Evolutionary conservation across 2,888 invertebrate genomes (phyloP), one percentile per base, ranked within the genome.

Genomic region (Lymantria monacha): DNA sequence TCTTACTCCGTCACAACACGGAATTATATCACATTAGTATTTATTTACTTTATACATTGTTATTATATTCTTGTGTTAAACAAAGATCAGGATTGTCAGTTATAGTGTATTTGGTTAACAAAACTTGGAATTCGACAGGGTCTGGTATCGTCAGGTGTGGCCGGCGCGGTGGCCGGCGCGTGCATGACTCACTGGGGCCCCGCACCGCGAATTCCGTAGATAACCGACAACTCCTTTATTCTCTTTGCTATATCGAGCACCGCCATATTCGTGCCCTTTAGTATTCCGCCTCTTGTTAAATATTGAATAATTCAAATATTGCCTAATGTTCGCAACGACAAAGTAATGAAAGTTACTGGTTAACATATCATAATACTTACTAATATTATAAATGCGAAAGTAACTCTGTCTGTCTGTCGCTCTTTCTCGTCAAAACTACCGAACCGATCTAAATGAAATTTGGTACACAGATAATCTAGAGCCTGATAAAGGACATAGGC

Each of bases 121-220:
- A 52, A 65, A 62, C 60, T 65, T 66, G 86, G 86, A 81, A 86
- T 87, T 85, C 79, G 79, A 78, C 79, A 81, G 76, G 75, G 76
- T 77, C 79, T 76, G 74, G 72, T 74, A 69, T 79, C 83, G 81
- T 87, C 89, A 90, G 89, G 89, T 88, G 89, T 87, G 89, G 88
- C 83, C 82, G 74, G 68, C 46, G 44, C 54, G 51, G 50, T 60
- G 67, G 70, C 72, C 66, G 72, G 38, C 43, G 44, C 42, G 41
- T 14, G 41, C 73, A 76, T 89, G 89, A 87, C 72, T 87, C 88
- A 85, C 72, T 67, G 72, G 66, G 78, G n/a, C n/a, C 75, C 71
- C 67, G 74, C 77, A 74, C 80, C 74, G 79, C 78, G 74, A 87
- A 90, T 90, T 85, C 89, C 89, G 70, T 79, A 85, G 86, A 87